Evolutionary conservation across 1,140 invertebrate species (phyloP).

Genomic region (Sinonovacula constricta): DNA sequence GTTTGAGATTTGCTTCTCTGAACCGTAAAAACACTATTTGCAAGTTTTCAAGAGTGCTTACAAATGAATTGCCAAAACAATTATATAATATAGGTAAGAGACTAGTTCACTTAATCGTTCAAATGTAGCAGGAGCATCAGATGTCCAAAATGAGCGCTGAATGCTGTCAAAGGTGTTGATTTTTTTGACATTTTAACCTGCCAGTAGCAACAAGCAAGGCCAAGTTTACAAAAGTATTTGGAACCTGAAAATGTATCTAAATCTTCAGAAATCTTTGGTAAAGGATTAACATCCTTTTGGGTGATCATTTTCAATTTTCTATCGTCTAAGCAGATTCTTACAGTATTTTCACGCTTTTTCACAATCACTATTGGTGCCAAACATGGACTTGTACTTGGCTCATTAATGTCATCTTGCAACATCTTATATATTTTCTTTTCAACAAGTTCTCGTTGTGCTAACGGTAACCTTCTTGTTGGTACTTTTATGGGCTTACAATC

Average conservation of each 20-base stretch:
- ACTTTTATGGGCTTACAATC: constrained; percentile 15
- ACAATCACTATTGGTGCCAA: constrained; percentile 59
- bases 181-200: constrained; percentile 74
- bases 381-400: constrained; percentile 62
- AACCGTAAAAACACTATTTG: constrained; percentile 9
- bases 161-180: constrained; percentile 18
- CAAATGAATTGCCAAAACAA: constrained; percentile 24
- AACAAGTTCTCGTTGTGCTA: constrained; percentile 21
- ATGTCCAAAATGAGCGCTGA: constrained; percentile 5
- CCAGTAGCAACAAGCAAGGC: constrained; percentile 79
- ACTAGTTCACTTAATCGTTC: constrained; percentile 9
- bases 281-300: constrained; percentile 79
- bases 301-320: constrained; percentile 77
- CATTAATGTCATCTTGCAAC: constrained; percentile 61
- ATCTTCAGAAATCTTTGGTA: constrained; percentile 79
- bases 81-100: constrained; percentile 21
- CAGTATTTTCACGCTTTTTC: constrained; percentile 80
- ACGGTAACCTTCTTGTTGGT: constrained; percentile 17
- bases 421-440: constrained; percentile 48
- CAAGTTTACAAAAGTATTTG: constrained; percentile 77
- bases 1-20: constrained; percentile 7
- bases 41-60: constrained; percentile 24
- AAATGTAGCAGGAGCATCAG: constrained; percentile 17
- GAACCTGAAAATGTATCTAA: constrained; percentile 73
- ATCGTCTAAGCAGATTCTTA: constrained; percentile 79